Percentiles rank a stretch among this genome's conserved stretches.
These are phyloP conservation scores for Papilio protenor DNA, from an alignment of 2,888 invertebrate species.

Conservation along the genomic window DNA sequence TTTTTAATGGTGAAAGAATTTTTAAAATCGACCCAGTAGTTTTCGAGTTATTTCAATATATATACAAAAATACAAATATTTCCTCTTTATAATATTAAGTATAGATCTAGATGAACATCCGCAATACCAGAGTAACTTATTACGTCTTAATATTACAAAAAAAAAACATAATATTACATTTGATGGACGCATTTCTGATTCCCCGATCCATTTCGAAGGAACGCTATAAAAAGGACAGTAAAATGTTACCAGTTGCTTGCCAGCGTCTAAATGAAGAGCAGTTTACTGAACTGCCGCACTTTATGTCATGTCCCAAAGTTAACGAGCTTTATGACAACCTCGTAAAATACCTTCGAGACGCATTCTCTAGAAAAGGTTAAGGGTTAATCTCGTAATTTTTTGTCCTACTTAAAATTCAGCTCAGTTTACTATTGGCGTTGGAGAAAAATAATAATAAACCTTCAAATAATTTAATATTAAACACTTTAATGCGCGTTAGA, in stretches of 20 bases:
- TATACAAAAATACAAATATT: too few relatives aligned
- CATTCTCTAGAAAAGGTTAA: not conserved
- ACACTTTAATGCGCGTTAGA: not conserved
- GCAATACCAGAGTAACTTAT: too few relatives aligned
- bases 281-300: conserved; percentile 24
- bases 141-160: too few relatives aligned
- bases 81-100: too few relatives aligned
- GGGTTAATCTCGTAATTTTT: conserved; percentile 4
- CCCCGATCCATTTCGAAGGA: not conserved
- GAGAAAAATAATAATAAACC: not conserved
- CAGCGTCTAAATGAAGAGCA: conserved; percentile 32
- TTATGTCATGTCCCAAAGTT: conserved; percentile 33
- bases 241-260: conserved; percentile 30
- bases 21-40: too few relatives aligned
- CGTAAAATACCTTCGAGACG: conserved; percentile 23
- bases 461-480: not conserved
- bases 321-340: conserved; percentile 25
- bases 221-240: conserved; percentile 24
- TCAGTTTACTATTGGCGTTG: not conserved
- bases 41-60: too few relatives aligned
- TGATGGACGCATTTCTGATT: not conserved
- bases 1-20: too few relatives aligned
- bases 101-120: too few relatives aligned
- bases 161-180: too few relatives aligned
- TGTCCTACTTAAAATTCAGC: not conserved